Conservation (phyloP, 2,797 vertebrate genomes). For the Morus bassanus region DNA sequence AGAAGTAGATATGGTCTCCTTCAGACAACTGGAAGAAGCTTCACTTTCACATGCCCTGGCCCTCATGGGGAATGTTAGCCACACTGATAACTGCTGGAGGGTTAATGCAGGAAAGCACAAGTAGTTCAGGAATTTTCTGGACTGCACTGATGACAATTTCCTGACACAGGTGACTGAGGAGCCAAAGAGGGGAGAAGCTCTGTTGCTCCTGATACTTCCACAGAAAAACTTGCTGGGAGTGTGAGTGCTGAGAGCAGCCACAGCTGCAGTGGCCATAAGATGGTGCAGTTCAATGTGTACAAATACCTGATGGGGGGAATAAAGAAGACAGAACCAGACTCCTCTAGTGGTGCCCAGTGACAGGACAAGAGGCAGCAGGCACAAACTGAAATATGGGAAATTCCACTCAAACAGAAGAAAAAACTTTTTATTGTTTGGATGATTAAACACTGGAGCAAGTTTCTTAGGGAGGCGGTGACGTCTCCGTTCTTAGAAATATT, state of each 20-base stretch:
- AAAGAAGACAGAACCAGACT: background rate
- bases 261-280: fast-evolving
- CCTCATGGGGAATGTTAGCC: background rate
- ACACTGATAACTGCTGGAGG: background rate
- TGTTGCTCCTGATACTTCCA: background rate
- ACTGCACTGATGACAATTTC: background rate
- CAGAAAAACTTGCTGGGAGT: background rate
- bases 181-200: background rate
- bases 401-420: background rate
- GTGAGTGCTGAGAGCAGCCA: background rate
- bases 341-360: background rate
- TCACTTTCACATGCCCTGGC: background rate
- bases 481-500: background rate
- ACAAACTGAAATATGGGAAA: background rate
- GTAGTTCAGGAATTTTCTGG: background rate
- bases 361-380: background rate
- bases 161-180: background rate
- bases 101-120: background rate
- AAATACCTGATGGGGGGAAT: background rate
- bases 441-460: background rate
- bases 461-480: background rate
- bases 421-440: fast-evolving
- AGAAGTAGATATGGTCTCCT: background rate
- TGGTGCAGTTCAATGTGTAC: background rate
- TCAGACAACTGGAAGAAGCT: background rate